Base-by-base conservation (phyloP, 2,113 vertebrate genomes). In the Taurulus bubalis region DNA sequence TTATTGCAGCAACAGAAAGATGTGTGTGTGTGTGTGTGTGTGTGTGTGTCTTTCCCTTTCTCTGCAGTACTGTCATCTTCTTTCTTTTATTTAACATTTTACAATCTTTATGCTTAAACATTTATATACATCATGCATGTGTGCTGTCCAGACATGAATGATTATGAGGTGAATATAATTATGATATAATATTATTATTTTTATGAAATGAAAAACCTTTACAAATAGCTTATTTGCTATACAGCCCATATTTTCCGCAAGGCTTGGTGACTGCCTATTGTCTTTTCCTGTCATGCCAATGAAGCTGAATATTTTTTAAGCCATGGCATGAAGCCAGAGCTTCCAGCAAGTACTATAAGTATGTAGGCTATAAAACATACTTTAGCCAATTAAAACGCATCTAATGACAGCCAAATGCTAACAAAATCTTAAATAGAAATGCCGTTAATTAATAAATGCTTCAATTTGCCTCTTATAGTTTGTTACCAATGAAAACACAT, bases 141-240 rank as follows among this genome's bases (percentile, higher is more conserved):
- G 24, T 70, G 69, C 42, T 59, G 45, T 67, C 22, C 24, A 58
- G 71, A 28, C 36, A 63, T 40, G 67, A 71, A 79, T 69, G 36
- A 58, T 22, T 12, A 62, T 64, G 0, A 18, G 11, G 9, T 63
- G 8, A 26, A 20, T 12, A 40, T 55, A 49, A 65, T 59, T 47
- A 28, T 69, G 15, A 32, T 68, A 3, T 10, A 42, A 12, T 42
- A 42, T 42, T 14, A 4, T 47, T 16, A 18, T 49, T 2, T 40
- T 14, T 53, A 10, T 12, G 1, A 24, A 3, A 24, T 11, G 22
- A 55, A 56, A 53, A 53, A 9, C 5, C 2, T 22, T 51, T 51
- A n/a, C n/a, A 9, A 53, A 53, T 22, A 53, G 51, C 51, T 53
- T n/a, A 22, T n/a, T 24, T n/a, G 51, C 22, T 69, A 42, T 30